phyloP scores from a whole-genome alignment of 1,140 invertebrate species.

The Hycleus phaleratus region DNA sequence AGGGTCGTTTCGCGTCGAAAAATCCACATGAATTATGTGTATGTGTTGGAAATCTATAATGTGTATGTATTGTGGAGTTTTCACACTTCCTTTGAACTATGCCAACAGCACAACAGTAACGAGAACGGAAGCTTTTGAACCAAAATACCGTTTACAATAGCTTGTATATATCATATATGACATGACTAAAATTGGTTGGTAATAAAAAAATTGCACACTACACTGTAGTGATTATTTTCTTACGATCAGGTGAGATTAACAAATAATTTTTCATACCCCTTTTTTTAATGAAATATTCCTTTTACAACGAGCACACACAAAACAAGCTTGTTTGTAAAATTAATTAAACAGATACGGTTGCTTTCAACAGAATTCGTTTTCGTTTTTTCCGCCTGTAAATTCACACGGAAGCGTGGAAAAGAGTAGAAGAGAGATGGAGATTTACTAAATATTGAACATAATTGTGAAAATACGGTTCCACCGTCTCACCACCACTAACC shows the following conservation, averaged over 20 bases:
- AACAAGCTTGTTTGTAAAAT: too few species aligned
- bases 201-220: background rate
- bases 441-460: slow-evolving; percentile 8
- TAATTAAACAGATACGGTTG: too few species aligned
- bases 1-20: slow-evolving; percentile 4
- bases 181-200: slow-evolving; percentile 6
- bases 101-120: background rate
- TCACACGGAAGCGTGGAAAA: too few species aligned
- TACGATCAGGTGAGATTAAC: slow-evolving; percentile 6
- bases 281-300: too few species aligned
- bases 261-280: background rate
- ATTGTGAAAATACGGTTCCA: too few species aligned
- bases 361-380: too few species aligned
- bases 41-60: slow-evolving; percentile 7
- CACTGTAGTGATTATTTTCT: background rate
- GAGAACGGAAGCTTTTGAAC: background rate
- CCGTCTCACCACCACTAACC: too few species aligned
- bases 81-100: slow-evolving; percentile 12
- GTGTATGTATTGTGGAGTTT: background rate
- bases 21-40: slow-evolving; percentile 6
- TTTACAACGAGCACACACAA: too few species aligned
- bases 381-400: too few species aligned
- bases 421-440: too few species aligned
- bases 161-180: slow-evolving; percentile 11
- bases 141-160: slow-evolving; percentile 1